Evolutionary conservation across 1,140 invertebrate species (phyloP), one percentile per base, ranked within the genome.

Genomic region (Bombus superbus): DNA sequence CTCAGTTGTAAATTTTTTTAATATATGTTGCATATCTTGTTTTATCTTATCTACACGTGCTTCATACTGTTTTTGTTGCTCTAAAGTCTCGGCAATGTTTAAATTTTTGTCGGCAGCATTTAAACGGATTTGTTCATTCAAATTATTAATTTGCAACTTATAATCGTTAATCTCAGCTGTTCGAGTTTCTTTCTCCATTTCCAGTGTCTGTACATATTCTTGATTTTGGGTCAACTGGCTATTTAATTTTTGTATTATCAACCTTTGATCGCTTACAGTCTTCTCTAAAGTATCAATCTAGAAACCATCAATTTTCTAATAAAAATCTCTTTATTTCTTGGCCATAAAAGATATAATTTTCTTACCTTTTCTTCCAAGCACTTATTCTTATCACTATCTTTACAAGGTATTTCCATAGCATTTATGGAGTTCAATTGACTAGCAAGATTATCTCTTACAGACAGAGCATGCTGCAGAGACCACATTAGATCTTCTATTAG

Each of bases 401-500:
- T 84, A 25, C 38, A 32, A 28, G 76, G 78, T 47, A 83, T 80
- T 6, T 93, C 83, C 44, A 91, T 84, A 11, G 91, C 82, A 80
- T 91, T 92, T n/a, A 94, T 78, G 28, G 85, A 66, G 76, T 89
- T 92, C 11, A 95, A 81, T 84, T 94, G 92, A 57, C 78, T 42
- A 76, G 91, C 87, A 44, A 94, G 88, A 73, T 79, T 75, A 90
- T 95, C 94, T 86, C 94, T 91, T 3, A 92, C 89, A 68, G 92
- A 87, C 77, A 95, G 86, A 35, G 94, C 92, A 91, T 95, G 92
- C 69, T 94, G 90, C 42, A 95, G 86, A 10, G 93, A 94, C 22
- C 84, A 81, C 28, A 94, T 94, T 28, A 95, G 90, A 44, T 95
- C 92, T 85, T 94, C 92, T 85, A 95, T 95, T 74, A 95, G 81